These are phyloP conservation scores for Habrosyne pyritoides DNA, from an alignment of 2,888 invertebrate genomes.

Conservation along the genomic window DNA sequence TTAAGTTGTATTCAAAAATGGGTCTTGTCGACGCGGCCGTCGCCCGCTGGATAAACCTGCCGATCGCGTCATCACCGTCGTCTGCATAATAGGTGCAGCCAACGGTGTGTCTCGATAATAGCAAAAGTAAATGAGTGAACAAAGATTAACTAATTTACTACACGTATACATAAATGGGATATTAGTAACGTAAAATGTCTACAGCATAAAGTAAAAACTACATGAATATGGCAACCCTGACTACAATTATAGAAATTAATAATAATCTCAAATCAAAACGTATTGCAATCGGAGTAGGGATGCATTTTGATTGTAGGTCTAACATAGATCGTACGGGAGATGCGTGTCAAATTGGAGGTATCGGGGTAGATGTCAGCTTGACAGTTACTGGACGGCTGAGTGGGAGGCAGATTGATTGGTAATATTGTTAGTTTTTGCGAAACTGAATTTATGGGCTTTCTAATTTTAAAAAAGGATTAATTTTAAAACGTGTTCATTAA, in stretches of 20 bases:
- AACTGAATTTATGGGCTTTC: no score
- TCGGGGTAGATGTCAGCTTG: slow-evolving; percentile 59
- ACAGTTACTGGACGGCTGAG: slow-evolving; percentile 66
- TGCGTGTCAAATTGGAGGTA: slow-evolving; percentile 73
- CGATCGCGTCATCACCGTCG: no score
- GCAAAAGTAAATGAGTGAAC: no score
- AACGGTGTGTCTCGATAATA: no score
- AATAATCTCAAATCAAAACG: slow-evolving; percentile 19
- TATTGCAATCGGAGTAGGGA: slow-evolving; percentile 30
- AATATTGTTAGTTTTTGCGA: slow-evolving; percentile 36
- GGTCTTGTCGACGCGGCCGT: no score
- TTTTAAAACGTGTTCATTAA: no score
- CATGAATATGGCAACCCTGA: not conserved
- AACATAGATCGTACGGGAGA: slow-evolving; percentile 55
- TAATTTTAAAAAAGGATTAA: no score
- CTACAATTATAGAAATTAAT: slow-evolving; percentile 26
- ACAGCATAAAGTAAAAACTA: slow-evolving; percentile 1
- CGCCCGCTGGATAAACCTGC: no score
- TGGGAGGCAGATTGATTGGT: slow-evolving; percentile 64
- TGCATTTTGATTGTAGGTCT: slow-evolving; percentile 28
- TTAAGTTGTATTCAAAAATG: no score
- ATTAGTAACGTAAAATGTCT: not conserved
- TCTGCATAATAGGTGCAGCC: no score
- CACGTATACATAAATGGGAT: no score
- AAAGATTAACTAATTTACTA: no score